Conservation (phyloP, 2,113 vertebrate species). For the Vombatus ursinus region DNA sequence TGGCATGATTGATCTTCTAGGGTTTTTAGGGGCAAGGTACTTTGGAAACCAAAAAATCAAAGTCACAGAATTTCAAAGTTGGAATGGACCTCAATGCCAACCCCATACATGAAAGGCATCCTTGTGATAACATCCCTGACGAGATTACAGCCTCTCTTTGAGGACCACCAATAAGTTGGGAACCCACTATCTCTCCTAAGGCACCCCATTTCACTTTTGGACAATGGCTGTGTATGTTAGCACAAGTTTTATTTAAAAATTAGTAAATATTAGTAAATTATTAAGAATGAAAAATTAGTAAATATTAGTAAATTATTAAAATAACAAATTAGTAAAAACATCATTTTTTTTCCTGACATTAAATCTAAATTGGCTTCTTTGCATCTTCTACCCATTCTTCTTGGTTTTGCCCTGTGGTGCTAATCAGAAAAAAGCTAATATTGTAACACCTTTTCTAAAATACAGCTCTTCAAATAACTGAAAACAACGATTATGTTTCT, state of each 20-base stretch:
- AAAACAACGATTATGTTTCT: background rate
- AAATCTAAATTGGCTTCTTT: background rate
- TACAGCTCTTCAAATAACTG: background rate
- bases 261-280: background rate
- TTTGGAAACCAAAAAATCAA: background rate
- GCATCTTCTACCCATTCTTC: background rate
- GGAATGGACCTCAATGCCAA: background rate
- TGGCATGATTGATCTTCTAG: background rate
- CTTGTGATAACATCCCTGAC: too few relatives aligned
- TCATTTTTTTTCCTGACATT: background rate
- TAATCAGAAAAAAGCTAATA: background rate
- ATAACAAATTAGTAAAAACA: background rate
- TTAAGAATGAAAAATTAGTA: background rate
- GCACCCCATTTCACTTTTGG: background rate
- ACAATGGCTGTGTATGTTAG: background rate
- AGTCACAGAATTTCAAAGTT: background rate
- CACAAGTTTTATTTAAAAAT: background rate
- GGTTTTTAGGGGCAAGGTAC: background rate
- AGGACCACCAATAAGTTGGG: background rate
- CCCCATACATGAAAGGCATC: background rate
- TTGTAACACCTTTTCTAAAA: background rate
- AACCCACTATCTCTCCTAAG: background rate
- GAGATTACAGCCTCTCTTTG: background rate
- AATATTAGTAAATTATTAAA: background rate
- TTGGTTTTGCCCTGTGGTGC: background rate